Base-by-base conservation (phyloP, 2,113 vertebrate genomes). In the Vidua macroura region DNA sequence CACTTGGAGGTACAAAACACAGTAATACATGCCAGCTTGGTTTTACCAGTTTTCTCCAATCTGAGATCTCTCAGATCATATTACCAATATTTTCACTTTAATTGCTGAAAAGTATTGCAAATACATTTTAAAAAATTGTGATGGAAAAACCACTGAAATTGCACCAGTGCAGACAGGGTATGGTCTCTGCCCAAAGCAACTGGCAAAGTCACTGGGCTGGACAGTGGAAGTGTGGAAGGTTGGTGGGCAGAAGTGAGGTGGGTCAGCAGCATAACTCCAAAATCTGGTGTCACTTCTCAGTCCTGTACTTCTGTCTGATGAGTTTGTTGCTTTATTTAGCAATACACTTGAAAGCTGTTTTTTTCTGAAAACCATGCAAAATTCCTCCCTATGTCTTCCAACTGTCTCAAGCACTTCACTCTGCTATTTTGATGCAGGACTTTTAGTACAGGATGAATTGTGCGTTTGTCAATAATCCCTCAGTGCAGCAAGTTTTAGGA, bases 131-230 rank as follows among this genome's bases (percentile, higher is more conserved):
- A 17, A 41, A 91, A 44, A 15, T 2, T 4, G 7, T 46, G 27
- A 4, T 5, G 11, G 41, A 86, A 60, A 35, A 82, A 49, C 16
- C 13, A 8, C 35, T 37, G 5, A 58, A 46, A 21, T 51, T 59
- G 35, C 10, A 15, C 35, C 33, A 59, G 23, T 33, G 60, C 67
- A 27, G 48, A 5, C 1, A 0, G 1, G 25, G 8, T 51, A 18
- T 1, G 3, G 9, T 56, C 52, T 70, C 27, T 83, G 22, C 24
- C 30, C 1, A 1, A 21, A 31, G 46, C 27, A 88, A 55, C 33
- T 55, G 3, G 39, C 18, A 33, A 28, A 41, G 37, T 64, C 13
- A 20, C 2, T 37, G 70, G 22, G 4, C 44, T 37, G 46, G 44
- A 10, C 39, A 37, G 35, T 55, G 13, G 0, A n/a, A 70, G 70